phyloP scores from a whole-genome alignment of 2,113 vertebrate species.

The Motacilla tschutschensis region DNA sequence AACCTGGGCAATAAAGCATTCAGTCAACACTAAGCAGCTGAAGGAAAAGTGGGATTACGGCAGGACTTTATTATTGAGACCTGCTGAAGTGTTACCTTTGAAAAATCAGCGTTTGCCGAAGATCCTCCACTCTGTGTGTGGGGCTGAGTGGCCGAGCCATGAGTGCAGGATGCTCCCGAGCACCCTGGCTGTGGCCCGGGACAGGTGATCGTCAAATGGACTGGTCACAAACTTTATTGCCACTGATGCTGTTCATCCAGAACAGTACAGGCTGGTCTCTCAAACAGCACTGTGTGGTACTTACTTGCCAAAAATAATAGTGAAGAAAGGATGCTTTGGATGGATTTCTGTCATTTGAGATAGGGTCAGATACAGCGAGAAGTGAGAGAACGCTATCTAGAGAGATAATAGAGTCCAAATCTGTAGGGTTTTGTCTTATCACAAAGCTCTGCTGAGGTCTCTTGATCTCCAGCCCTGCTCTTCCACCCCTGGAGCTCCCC shows the following conservation, averaged over 20 bases:
- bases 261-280: neutral
- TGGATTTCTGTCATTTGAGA: neutral
- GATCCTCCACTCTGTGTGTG: neutral
- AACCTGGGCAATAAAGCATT: neutral
- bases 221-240: neutral
- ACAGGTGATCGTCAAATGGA: too few species aligned
- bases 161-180: neutral
- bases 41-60: neutral
- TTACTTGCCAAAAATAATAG: neutral
- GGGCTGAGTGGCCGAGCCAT: neutral
- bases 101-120: neutral
- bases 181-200: neutral
- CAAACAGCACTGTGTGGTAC: neutral
- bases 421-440: neutral
- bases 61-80: neutral
- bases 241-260: neutral
- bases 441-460: neutral
- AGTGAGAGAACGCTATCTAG: neutral
- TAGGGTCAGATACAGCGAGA: neutral
- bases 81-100: neutral
- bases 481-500: slow-evolving; percentile 10
- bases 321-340: neutral
- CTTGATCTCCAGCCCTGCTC: neutral
- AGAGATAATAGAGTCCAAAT: neutral
- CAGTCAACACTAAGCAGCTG: neutral